These are phyloP conservation scores for Austrolebias charrua DNA, from an alignment of 2,797 vertebrate genomes.

Conservation along the genomic window DNA sequence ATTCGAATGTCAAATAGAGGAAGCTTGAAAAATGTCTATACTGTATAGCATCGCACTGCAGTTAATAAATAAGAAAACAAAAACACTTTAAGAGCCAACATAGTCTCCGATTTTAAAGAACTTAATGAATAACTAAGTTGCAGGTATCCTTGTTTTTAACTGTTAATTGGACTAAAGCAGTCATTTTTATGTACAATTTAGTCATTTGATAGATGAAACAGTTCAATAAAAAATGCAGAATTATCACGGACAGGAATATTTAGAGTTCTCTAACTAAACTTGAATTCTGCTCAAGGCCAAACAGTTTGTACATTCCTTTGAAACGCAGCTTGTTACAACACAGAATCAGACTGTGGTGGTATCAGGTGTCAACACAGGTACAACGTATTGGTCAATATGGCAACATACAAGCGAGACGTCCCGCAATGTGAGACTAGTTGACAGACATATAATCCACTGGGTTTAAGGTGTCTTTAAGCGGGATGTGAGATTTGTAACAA, in stretches of 20 bases:
- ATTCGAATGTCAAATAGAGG: not conserved
- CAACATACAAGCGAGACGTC: not conserved
- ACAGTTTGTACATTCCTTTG: not conserved
- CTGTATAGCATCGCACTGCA: not conserved
- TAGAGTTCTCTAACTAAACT: not conserved
- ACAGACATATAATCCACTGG: not conserved
- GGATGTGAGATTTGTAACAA: constrained; percentile 6
- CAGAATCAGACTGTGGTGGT: not conserved
- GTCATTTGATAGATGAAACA: not conserved
- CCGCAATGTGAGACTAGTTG: not conserved
- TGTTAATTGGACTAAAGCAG: not conserved
- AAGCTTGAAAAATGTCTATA: not conserved
- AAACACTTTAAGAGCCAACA: not conserved
- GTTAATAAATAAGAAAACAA: not conserved
- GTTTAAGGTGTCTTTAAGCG: not conserved
- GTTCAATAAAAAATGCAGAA: not conserved
- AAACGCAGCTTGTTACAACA: too few relatives aligned
- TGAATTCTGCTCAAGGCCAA: not conserved
- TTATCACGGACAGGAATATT: not conserved
- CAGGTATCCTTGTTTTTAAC: not conserved
- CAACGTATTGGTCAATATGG: not conserved
- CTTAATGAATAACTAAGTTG: too few relatives aligned
- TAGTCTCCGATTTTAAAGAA: not conserved
- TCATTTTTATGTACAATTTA: not conserved
- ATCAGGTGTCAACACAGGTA: not conserved